Base-by-base conservation (phyloP, 2,888 invertebrate species). In the Limnephilus lunatus region DNA sequence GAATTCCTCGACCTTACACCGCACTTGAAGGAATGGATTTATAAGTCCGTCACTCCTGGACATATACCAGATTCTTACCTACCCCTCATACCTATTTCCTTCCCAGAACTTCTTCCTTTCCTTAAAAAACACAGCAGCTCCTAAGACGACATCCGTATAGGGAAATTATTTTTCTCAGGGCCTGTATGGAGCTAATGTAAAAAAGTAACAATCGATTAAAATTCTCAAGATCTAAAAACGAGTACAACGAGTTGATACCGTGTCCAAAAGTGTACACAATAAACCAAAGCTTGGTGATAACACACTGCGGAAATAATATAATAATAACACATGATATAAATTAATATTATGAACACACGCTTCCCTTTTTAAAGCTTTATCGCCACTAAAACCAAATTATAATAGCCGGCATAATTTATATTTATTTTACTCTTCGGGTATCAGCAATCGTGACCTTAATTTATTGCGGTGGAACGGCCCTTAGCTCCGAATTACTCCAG, bases 391-490 rank as follows among this genome's bases (percentile, higher is more conserved):
- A 25, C 68, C 68, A 68, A 68, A 68, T 68, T 68, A 68, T 68
- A 68, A 68, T 25, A 68, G n/a, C 68, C 2, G 9, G 68, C n/a
- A 1, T 68, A 68, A 68, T 68, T 68, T 68, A 68, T 68, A 68
- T 25, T 68, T 68, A 68, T 68, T 25, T 68, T 68, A n/a, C 25
- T 68, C 9, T n/a, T 68, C 25, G 68, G 68, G 68, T 68, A 68
- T 68, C 68, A 68, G 68, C 68, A 68, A 68, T 68, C 68, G 68
- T 68, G 68, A 68, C 68, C 68, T 68, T n/a, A 68, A 68, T 68
- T 68, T 68, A 68, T n/a, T 1, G 25, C n/a, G n/a, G 68, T 68
- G 68, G 68, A 68, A 68, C 68, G 68, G 25, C 68, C 68, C 68
- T 68, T 68, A 68, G 68, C 68, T 68, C 68, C 25, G 68, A 68